Evolutionary conservation across 92 coral and sea anemone species (phyloP).

Genomic region (Scolanthus callimorphus): DNA sequence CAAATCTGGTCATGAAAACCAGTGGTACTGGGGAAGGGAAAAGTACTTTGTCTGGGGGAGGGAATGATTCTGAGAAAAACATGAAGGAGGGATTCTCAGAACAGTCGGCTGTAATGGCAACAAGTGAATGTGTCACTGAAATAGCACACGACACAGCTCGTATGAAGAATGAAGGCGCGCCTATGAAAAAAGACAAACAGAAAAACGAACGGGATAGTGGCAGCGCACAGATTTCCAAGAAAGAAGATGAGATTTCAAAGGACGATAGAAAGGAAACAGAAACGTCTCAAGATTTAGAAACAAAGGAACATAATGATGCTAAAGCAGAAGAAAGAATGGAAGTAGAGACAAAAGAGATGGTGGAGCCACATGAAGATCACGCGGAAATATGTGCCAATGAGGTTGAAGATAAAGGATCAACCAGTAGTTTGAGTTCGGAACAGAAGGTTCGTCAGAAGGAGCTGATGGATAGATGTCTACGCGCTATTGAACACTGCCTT

Average conservation of each 20-base stretch:
- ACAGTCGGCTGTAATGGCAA: too few relatives aligned
- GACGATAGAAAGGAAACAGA: not conserved
- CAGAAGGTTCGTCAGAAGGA: constrained; percentile 50
- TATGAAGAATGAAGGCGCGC: too few relatives aligned
- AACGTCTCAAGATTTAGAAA: not conserved
- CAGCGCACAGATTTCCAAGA: not conserved
- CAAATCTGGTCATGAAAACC: not conserved
- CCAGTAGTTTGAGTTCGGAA: constrained; percentile 61
- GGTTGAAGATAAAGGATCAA: not conserved
- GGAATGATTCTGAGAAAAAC: too few relatives aligned
- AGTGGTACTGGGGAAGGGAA: too few relatives aligned
- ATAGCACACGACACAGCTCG: too few relatives aligned
- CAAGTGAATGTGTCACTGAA: too few relatives aligned
- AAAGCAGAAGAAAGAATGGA: not conserved
- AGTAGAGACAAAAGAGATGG: not conserved
- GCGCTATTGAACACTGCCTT: constrained; percentile 77
- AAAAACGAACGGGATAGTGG: too few relatives aligned
- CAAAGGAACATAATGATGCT: not conserved
- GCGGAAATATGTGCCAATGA: not conserved
- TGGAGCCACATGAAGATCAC: not conserved
- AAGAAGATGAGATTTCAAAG: not conserved
- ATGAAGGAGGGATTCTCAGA: too few relatives aligned
- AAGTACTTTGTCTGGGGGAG: too few relatives aligned
- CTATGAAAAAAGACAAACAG: too few relatives aligned
- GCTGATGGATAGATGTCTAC: constrained; percentile 78